A percentile compares a stretch with the other conserved stretches of the same genome.
phyloP scores from a whole-genome alignment of 2,888 invertebrate species.

The Aproaerema taeniolella region DNA sequence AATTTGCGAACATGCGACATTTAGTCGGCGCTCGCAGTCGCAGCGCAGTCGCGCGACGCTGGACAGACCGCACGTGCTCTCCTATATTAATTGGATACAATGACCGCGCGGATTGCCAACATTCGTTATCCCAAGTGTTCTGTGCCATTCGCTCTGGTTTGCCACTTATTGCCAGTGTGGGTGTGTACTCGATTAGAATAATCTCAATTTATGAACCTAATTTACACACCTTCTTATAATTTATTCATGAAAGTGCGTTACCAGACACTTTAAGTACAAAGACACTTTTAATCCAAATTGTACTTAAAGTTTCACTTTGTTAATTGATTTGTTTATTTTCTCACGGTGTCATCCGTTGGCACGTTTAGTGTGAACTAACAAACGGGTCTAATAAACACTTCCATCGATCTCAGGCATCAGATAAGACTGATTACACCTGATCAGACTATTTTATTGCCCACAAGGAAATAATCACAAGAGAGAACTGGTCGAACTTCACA shows the following conservation, averaged over 20 bases:
- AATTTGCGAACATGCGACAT: slow-evolving; percentile 1
- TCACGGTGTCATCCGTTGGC: slow-evolving; percentile 4
- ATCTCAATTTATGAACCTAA: slow-evolving; percentile 22
- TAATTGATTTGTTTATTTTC: slow-evolving; percentile 9
- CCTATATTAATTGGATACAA: slow-evolving; percentile 55
- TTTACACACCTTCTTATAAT: slow-evolving; percentile 8
- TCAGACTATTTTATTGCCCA: slow-evolving; percentile 36
- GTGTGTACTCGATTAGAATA: slow-evolving; percentile 30
- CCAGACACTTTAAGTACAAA: not conserved
- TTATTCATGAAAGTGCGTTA: slow-evolving; percentile 3
- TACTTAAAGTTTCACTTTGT: not conserved
- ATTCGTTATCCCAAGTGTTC: slow-evolving; percentile 49
- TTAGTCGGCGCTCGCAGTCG: not conserved
- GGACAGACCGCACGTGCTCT: slow-evolving; percentile 44
- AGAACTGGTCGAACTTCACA: slow-evolving; percentile 29
- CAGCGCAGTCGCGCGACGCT: not conserved
- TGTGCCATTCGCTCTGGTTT: slow-evolving; percentile 30
- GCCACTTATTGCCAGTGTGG: slow-evolving; percentile 36
- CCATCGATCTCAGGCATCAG: slow-evolving; percentile 19
- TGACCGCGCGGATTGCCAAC: slow-evolving; percentile 41
- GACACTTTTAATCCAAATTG: too few species aligned
- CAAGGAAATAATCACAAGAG: slow-evolving; percentile 45
- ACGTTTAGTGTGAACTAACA: slow-evolving; percentile 9
- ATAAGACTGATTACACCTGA: slow-evolving; percentile 45
- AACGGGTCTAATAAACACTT: slow-evolving; percentile 13